Percentiles rank a stretch among this genome's conserved stretches.
These are phyloP conservation scores for Phrixothrix hirtus DNA, from an alignment of 2,888 invertebrate species.

Conservation along the genomic window DNA sequence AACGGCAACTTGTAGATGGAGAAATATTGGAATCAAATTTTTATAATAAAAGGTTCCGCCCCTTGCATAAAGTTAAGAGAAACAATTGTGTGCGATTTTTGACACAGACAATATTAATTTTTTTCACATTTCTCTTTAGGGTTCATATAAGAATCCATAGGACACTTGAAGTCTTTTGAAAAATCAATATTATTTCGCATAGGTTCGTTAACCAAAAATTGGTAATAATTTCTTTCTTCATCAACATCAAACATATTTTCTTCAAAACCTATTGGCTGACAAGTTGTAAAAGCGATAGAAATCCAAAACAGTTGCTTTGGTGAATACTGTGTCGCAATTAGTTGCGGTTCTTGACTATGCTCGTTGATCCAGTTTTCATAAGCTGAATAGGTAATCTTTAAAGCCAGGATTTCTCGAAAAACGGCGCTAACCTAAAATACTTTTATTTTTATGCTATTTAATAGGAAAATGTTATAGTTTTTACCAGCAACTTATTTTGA, in stretches of 20 bases:
- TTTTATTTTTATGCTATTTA: too few species aligned
- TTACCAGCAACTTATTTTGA: neutral
- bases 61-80: too few species aligned
- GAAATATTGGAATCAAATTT: too few species aligned
- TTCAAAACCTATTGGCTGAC: neutral
- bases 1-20: too few species aligned
- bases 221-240: neutral
- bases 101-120: too few species aligned
- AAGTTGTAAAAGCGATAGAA: neutral
- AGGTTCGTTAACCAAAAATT: neutral
- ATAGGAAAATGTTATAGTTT: neutral
- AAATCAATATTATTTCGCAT: neutral
- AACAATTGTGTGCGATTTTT: too few species aligned
- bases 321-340: neutral
- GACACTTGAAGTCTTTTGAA: neutral
- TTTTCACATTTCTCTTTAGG: neutral
- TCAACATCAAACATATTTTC: neutral
- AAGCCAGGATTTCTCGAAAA: neutral
- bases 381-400: neutral
- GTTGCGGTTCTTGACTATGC: neutral
- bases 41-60: too few species aligned
- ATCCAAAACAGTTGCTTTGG: neutral
- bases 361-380: neutral
- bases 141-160: neutral
- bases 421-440: neutral